These are phyloP conservation scores for Blastobasis lacticolella DNA, from an alignment of 2,888 invertebrate genomes.

Conservation along the genomic window DNA sequence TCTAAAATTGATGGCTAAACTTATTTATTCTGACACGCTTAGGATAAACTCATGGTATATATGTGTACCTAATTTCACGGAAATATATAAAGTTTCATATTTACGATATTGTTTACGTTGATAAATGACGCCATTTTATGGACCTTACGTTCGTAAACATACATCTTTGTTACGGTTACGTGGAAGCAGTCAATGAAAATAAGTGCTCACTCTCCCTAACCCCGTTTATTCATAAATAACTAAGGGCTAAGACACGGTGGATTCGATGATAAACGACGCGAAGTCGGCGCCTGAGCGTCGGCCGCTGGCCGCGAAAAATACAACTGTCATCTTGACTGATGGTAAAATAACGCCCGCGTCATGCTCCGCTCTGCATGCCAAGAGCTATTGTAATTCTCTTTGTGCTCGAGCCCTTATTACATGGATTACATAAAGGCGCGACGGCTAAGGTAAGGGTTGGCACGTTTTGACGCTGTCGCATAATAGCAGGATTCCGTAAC, in stretches of 20 bases:
- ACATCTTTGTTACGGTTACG: too few species aligned
- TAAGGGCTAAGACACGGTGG: conserved; percentile 46
- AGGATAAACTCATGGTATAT: too few species aligned
- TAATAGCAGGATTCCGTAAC: conserved; percentile 22
- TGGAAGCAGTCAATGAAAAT: conserved; percentile 23
- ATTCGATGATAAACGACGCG: conserved; percentile 64
- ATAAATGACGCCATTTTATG: too few species aligned
- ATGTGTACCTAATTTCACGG: too few species aligned
- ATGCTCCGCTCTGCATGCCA: conserved; percentile 61
- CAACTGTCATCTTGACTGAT: conserved; percentile 72
- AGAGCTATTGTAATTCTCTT: conserved; percentile 55
- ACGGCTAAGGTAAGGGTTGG: conserved; percentile 28
- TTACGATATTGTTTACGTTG: too few species aligned
- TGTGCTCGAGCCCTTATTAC: conserved; percentile 52
- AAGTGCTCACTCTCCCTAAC: conserved; percentile 26
- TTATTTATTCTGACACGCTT: too few species aligned
- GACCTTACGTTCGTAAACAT: too few species aligned
- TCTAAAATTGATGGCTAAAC: too few species aligned
- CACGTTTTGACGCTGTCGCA: conserved; percentile 15
- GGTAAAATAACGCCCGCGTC: conserved; percentile 64
- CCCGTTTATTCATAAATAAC: conserved; percentile 49
- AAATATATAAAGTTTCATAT: too few species aligned
- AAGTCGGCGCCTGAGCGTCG: conserved; percentile 61
- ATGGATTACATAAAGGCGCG: conserved; percentile 43
- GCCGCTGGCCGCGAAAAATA: conserved; percentile 68